phyloP scores from a whole-genome alignment of 2,113 vertebrate genomes.

The Hippoglossus stenolepis region DNA sequence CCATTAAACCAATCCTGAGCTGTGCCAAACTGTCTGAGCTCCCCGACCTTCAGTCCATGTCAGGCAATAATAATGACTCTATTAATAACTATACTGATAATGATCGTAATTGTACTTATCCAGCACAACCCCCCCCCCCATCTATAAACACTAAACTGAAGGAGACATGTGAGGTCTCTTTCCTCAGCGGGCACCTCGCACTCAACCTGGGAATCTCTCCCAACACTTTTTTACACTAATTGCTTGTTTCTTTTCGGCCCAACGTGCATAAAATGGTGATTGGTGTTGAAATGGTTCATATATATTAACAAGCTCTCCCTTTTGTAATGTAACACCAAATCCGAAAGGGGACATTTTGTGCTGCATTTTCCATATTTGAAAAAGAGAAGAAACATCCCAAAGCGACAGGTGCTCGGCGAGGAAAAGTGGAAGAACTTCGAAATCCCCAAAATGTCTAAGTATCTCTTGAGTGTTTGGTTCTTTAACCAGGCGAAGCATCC shows the following conservation, averaged over 20 bases:
- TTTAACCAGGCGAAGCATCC: no score
- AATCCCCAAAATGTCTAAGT: conserved; percentile 57
- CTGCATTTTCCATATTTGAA: background rate
- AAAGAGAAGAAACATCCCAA: background rate
- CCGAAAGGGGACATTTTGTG: background rate
- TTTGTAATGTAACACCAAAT: conserved; percentile 3
- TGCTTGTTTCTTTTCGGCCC: background rate
- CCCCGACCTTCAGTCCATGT: conserved; percentile 88
- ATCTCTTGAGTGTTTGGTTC: conserved; percentile 4
- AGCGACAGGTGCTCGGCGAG: conserved; percentile 35
- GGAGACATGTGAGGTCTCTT: conserved; percentile 9
- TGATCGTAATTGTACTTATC: conserved; percentile 51
- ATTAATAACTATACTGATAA: conserved; percentile 62
- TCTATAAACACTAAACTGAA: conserved; percentile 54
- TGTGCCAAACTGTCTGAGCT: conserved; percentile 59
- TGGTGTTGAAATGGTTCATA: background rate
- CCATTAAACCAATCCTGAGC: conserved; percentile 44
- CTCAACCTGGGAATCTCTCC: background rate
- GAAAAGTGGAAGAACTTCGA: conserved; percentile 26
- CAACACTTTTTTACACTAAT: background rate
- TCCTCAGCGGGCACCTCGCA: conserved; percentile 24
- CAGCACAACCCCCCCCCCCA: conserved; percentile 45
- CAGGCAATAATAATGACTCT: conserved; percentile 90
- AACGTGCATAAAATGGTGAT: background rate
- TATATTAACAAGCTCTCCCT: conserved; percentile 6